Evolutionary conservation across 2,113 vertebrate genomes (phyloP).

Genomic region (Tylochromis polylepis): DNA sequence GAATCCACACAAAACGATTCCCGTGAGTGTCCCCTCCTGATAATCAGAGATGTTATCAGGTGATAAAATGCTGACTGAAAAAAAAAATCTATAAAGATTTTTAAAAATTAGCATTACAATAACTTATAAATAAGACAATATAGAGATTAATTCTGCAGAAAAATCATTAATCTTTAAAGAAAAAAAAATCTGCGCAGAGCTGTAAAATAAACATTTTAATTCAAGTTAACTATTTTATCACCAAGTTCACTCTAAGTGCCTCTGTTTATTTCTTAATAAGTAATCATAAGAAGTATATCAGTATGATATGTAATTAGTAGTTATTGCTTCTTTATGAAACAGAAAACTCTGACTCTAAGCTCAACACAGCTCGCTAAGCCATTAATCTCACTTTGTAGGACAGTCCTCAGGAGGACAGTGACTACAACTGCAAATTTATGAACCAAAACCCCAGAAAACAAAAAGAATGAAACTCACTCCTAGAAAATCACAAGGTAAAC

Average conservation of each 20-base stretch:
- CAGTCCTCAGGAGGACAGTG: background rate
- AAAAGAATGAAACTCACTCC: background rate
- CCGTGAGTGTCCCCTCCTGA: rapidly evolving
- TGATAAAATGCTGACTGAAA: background rate
- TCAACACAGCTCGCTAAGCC: background rate
- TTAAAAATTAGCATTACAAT: background rate
- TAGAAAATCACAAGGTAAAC: background rate
- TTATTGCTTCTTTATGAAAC: background rate
- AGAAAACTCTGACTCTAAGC: background rate
- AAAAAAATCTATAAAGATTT: no score
- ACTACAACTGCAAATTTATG: background rate
- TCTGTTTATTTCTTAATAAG: background rate
- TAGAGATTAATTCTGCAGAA: background rate
- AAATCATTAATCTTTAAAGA: rapidly evolving
- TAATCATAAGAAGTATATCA: background rate
- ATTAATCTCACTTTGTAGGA: background rate
- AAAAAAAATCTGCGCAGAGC: background rate
- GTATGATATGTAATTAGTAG: background rate
- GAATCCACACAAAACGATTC: background rate
- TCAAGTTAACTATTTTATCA: background rate
- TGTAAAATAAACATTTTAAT: background rate
- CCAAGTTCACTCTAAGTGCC: background rate
- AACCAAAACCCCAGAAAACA: background rate
- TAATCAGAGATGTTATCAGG: background rate
- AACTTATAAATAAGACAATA: background rate